Evolutionary conservation across 92 coral and sea anemone species (phyloP).

Genomic region (Chrysogorgia sp.): DNA sequence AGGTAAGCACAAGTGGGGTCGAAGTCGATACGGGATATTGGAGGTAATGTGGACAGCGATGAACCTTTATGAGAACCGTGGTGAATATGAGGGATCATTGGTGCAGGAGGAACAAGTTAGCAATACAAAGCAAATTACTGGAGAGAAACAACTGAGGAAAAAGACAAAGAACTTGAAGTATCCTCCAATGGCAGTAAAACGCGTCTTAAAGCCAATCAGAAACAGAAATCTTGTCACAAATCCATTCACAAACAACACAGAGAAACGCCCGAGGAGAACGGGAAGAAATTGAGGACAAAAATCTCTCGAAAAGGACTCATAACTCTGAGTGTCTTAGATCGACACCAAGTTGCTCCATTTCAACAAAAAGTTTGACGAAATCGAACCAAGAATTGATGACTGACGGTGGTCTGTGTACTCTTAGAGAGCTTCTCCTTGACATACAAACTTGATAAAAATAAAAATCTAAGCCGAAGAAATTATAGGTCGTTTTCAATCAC

Average conservation of each 20-base stretch:
- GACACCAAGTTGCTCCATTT: neutral
- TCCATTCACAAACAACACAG: neutral
- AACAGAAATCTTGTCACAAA: slow-evolving; percentile 25
- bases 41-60: slow-evolving; percentile 26
- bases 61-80: slow-evolving; percentile 12
- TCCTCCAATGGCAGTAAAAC: neutral
- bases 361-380: neutral
- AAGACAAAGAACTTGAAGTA: neutral
- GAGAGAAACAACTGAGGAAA: neutral
- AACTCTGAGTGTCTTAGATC: neutral
- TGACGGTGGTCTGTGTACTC: neutral
- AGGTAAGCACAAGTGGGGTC: slow-evolving; percentile 19
- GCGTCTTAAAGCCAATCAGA: slow-evolving; percentile 12
- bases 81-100: slow-evolving; percentile 1
- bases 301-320: neutral
- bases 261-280: neutral
- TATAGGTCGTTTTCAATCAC: too few species aligned
- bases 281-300: neutral
- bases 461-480: too few species aligned
- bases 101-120: neutral
- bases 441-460: too few species aligned
- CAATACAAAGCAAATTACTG: neutral
- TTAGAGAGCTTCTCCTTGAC: neutral
- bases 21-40: slow-evolving; percentile 32
- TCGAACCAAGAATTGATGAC: neutral